Evolutionary conservation across 2,113 vertebrate genomes (phyloP).

Genomic region (Syrmaticus mikado): DNA sequence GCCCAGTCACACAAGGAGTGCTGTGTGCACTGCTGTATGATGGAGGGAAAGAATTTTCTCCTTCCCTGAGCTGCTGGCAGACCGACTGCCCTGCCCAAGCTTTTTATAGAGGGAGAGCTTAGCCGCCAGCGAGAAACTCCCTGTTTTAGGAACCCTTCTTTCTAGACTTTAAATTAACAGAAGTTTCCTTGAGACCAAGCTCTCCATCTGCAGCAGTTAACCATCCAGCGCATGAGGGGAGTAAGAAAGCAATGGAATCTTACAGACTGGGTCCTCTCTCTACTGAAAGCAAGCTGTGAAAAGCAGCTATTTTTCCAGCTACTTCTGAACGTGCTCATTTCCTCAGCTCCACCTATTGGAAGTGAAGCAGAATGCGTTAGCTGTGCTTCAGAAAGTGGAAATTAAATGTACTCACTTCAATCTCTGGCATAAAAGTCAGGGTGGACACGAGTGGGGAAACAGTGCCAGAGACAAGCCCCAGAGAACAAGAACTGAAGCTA

Average conservation of each 20-base stretch:
- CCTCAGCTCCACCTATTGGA: conserved; percentile 42
- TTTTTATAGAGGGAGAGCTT: not conserved
- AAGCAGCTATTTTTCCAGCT: not conserved
- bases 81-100: not conserved
- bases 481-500: not conserved
- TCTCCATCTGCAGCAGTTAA: not conserved
- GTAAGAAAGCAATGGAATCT: not conserved
- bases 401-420: not conserved
- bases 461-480: not conserved
- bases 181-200: not conserved
- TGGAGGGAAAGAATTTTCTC: not conserved
- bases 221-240: not conserved
- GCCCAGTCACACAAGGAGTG: not conserved
- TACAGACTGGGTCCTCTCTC: not conserved
- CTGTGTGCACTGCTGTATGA: not conserved
- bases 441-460: not conserved
- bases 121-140: conserved; percentile 9
- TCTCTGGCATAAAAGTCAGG: not conserved
- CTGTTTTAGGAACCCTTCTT: not conserved
- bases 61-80: not conserved
- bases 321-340: not conserved
- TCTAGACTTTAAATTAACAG: conserved; percentile 44
- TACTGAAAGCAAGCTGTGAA: not conserved
- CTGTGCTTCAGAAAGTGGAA: not conserved
- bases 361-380: not conserved